Base-by-base conservation (phyloP, 2,888 invertebrate genomes). In the Amitus sp. region DNA sequence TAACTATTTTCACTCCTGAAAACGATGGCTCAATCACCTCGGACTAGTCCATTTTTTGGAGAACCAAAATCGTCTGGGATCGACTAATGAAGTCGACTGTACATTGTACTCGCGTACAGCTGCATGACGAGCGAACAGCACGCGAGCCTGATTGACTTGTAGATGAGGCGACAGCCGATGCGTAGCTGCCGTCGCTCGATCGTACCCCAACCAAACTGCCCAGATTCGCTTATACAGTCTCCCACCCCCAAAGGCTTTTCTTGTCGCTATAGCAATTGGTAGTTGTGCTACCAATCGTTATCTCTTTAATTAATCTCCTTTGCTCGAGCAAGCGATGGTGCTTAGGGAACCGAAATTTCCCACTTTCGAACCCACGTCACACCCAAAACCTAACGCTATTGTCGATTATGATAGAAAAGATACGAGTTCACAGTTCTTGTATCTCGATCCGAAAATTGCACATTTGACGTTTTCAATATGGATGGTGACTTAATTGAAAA, bases 121-220 rank as follows among this genome's bases (percentile, higher is more conserved):
- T 66, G 70, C 67, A 60, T 79, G 76, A 81, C 76, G 78, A 78
- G 78, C 76, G 65, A 62, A 63, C 68, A 72, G 72, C 81, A 81
- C 81, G 81, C 81, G 74, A 81, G 73, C 75, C 74, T 78, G 79
- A 81, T 81, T 81, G 81, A 81, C 81, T 81, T 81, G 81, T 81
- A 81, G 81, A 81, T 81, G 81, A 81, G 80, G 77, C 77, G 76
- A 80, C 77, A 79, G 79, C 78, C 80, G 76, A 80, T 81, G 76
- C 74, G 69, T 50, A 47, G 49, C 48, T n/a, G 23, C 15, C 28
- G 30, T 43, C 34, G 47, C n/a, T n/a, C n/a, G n/a, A n/a, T 13
- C 33, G 52, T 64, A 67, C 62, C 65, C 56, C 59, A 43, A 23
- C 23, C 45, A 51, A 51, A 48, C 56, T 56, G 52, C 48, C 45